Evolutionary conservation across 2,888 invertebrate genomes (phyloP), one percentile per base, ranked within the genome.

Genomic region (Gerris lacustris): DNA sequence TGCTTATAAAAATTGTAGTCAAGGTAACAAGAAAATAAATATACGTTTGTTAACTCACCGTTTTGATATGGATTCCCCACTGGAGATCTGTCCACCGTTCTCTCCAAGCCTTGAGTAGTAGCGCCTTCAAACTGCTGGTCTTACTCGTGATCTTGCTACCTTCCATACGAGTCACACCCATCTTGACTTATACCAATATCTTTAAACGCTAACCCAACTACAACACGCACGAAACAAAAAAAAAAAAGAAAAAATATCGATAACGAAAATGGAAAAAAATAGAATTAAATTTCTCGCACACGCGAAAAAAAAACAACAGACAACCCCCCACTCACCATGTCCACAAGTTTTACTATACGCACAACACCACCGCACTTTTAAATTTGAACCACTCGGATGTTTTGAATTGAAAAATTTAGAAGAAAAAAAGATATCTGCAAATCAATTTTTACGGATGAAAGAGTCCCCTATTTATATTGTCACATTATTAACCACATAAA

Each of bases 1-100:
- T 2, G 4, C 31, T 31, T 31, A 31, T 31, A 31, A 31, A 31
- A 31, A 2, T 31, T 2, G 31, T 31, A 31, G 31, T 31, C 2
- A 31, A 31, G 31, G 31, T 31, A 31, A 31, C 2, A 31, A n/a
- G n/a, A n/a, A n/a, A n/a, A n/a, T n/a, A n/a, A n/a, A n/a, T n/a
- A n/a, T n/a, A n/a, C n/a, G n/a, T n/a, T n/a, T n/a, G n/a, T n/a
- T n/a, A n/a, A 76, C 81, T 81, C 78, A 88, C 92, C n/a, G 91
- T 91, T 84, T 96, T 96, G 71, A 96, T 92, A 78, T 95, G 92
- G 76, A 95, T 94, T 63, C 95, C 95, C 96, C 96, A 96, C 81
- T 94, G 93, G 66, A 95, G 86, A 80, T 96, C 96, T 1, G 91
- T 89, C 96, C 96, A 96, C 73, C 96, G 84, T 82, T 96, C 96